Evolutionary conservation across 2,113 vertebrate species (phyloP).

Genomic region (Apistogramma diplotaenia): DNA sequence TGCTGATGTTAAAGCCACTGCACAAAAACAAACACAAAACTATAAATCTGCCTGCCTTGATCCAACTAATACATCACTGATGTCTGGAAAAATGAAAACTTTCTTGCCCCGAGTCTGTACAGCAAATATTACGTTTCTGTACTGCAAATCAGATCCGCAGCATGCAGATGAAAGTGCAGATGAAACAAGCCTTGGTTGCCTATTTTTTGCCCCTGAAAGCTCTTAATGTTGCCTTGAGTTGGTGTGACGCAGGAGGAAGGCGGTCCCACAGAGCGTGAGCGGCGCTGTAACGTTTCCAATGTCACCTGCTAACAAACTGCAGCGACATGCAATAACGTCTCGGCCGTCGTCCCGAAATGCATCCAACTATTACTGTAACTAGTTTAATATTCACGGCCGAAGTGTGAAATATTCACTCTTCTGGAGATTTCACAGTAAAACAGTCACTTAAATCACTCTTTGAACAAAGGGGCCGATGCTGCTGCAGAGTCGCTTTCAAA

Average conservation of each 20-base stretch:
- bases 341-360: neutral
- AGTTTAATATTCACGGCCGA: neutral
- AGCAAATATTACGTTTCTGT: neutral
- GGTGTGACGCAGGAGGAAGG: neutral
- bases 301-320: neutral
- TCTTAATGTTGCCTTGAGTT: neutral
- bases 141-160: neutral
- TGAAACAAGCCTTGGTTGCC: neutral
- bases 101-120: neutral
- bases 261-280: neutral
- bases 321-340: neutral
- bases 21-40: neutral
- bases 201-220: neutral
- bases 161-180: neutral
- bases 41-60: neutral
- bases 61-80: neutral
- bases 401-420: neutral
- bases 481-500: neutral
- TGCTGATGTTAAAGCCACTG: neutral
- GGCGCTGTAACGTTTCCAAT: neutral
- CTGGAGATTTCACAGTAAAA: neutral
- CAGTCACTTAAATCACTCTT: neutral
- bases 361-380: neutral
- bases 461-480: neutral
- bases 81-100: neutral